Evolutionary conservation across 2,113 vertebrate genomes (phyloP).

Genomic region (Kryptolebias marmoratus): DNA sequence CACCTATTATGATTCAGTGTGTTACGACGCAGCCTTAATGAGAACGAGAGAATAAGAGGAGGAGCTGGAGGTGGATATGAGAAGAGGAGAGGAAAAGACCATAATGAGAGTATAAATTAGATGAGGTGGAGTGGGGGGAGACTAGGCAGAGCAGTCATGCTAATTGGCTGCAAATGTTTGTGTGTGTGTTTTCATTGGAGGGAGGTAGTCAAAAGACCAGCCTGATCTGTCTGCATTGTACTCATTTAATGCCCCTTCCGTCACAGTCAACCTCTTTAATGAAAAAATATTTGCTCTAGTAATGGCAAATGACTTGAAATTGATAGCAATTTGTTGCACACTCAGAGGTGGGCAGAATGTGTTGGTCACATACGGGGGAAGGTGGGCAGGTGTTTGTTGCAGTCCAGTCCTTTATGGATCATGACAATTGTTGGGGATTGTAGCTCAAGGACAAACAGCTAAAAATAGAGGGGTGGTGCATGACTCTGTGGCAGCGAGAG

Average conservation of each 20-base stretch:
- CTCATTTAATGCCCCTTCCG: constrained; percentile 63
- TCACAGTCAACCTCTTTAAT: constrained; percentile 62
- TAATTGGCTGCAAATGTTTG: constrained; percentile 73
- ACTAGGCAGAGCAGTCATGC: constrained; percentile 69
- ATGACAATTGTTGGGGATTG: constrained; percentile 71
- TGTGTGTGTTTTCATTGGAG: constrained; percentile 8
- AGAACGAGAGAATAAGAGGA: constrained; percentile 63
- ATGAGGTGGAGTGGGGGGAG: constrained; percentile 58
- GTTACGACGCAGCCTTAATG: constrained; percentile 66
- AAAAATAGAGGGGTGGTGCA: constrained; percentile 74
- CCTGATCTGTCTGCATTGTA: constrained; percentile 61
- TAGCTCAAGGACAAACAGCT: constrained; percentile 77
- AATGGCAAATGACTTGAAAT: constrained; percentile 61
- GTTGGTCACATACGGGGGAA: no score
- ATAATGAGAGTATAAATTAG: constrained; percentile 70
- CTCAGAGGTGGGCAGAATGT: constrained; percentile 1
- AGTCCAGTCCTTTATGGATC: constrained; percentile 62
- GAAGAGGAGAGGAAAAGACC: constrained; percentile 37
- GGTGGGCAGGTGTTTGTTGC: constrained; percentile 9
- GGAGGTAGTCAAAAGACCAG: constrained; percentile 50
- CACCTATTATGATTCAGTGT: constrained; percentile 73
- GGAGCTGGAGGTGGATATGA: constrained; percentile 34
- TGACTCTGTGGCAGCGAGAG: constrained; percentile 34
- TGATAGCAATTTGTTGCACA: constrained; percentile 52
- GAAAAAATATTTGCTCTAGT: constrained; percentile 67